A percentile compares a stretch with the other conserved stretches of the same genome.
Conservation (phyloP, 2,888 invertebrate species). For the Dynastes hyllus region DNA sequence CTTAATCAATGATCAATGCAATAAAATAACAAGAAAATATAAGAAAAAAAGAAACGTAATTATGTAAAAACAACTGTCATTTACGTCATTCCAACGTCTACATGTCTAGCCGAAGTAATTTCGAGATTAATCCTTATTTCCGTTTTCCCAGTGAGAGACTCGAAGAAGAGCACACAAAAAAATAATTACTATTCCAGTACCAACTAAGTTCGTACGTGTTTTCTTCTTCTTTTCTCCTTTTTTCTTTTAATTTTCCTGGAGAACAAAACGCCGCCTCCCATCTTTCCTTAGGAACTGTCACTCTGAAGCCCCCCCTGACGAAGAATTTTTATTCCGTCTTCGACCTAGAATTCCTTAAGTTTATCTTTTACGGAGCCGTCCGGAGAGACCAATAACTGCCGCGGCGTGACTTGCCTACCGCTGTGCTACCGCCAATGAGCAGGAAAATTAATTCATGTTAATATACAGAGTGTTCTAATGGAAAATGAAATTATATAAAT, state of each 20-base stretch:
- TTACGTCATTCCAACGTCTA: slow-evolving; percentile 8
- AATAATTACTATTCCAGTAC: background rate
- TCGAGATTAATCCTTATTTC: too few relatives aligned
- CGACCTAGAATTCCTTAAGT: slow-evolving; percentile 25
- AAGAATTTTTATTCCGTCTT: background rate
- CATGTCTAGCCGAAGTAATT: too few relatives aligned
- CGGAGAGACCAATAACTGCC: slow-evolving; percentile 15
- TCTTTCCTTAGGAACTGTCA: too few relatives aligned
- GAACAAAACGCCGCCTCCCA: too few relatives aligned
- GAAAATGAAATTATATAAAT: too few relatives aligned
- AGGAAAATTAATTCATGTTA: slow-evolving; percentile 36
- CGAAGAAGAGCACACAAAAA: background rate
- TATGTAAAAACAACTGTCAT: background rate
- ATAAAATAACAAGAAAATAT: too few relatives aligned
- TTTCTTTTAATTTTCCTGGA: too few relatives aligned
- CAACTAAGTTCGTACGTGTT: slow-evolving; percentile 22
- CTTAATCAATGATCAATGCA: slow-evolving; percentile 22
- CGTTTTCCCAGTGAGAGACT: too few relatives aligned
- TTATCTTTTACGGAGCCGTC: slow-evolving; percentile 25
- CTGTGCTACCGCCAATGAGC: background rate
- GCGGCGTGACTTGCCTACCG: slow-evolving; percentile 35
- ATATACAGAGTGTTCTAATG: slow-evolving; percentile 2
- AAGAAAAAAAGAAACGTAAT: too few relatives aligned
- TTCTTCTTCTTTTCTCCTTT: background rate
- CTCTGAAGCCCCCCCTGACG: background rate